Evolutionary conservation across 2,113 vertebrate species (phyloP).

Genomic region (Pavo muticus): DNA sequence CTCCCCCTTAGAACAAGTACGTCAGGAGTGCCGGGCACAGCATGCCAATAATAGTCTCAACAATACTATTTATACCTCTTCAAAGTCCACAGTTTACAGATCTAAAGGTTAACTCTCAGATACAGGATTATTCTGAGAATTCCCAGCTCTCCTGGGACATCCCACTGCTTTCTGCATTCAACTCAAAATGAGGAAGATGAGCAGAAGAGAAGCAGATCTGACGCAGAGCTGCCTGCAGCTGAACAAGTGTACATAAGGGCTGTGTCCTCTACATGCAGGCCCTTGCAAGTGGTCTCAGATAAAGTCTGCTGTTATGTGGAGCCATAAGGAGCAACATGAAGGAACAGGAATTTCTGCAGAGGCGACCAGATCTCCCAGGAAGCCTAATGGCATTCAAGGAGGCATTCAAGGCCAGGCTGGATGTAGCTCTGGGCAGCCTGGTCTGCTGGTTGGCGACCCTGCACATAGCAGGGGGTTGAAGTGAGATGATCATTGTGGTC

Average conservation of each 20-base stretch:
- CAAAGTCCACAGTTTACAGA: slow-evolving; percentile 20
- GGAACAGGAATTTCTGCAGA: neutral
- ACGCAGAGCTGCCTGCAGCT: neutral
- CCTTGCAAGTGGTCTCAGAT: neutral
- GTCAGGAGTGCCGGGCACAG: neutral
- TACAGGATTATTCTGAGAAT: slow-evolving; percentile 27
- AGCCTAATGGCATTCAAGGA: neutral
- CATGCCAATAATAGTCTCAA: slow-evolving; percentile 12
- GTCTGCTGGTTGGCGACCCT: too few species aligned
- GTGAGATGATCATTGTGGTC: too few species aligned
- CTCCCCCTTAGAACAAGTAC: neutral
- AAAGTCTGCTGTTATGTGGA: neutral
- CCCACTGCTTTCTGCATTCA: neutral
- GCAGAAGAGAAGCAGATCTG: neutral
- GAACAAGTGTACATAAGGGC: neutral
- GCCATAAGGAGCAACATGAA: neutral
- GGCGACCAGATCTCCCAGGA: neutral
- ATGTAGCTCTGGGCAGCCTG: too few species aligned
- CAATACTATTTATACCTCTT: slow-evolving; percentile 55
- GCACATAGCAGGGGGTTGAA: too few species aligned
- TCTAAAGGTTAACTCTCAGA: slow-evolving; percentile 33
- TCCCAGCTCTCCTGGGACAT: neutral
- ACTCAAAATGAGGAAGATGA: neutral
- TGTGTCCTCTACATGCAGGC: neutral
- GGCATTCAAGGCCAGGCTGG: too few species aligned